Percentiles rank a stretch among this genome's conserved stretches.
Conservation (phyloP, 1,140 invertebrate species). For the Eumeta japonica region DNA sequence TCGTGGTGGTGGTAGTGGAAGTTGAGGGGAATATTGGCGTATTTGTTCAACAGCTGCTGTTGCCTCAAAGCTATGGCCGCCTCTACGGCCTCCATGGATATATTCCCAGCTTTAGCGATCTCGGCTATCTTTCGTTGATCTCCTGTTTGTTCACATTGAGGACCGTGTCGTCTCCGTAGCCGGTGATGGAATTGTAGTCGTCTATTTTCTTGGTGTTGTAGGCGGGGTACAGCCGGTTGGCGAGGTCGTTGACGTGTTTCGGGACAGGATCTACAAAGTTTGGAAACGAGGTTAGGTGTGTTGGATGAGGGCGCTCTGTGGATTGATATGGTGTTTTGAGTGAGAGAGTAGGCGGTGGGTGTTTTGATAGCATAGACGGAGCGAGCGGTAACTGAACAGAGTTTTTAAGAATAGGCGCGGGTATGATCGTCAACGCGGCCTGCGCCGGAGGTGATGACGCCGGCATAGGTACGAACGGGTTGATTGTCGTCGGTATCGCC, state of each 20-base stretch:
- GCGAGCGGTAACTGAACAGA: conserved; percentile 21
- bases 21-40: conserved; percentile 53
- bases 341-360: conserved; percentile 18
- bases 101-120: conserved; percentile 65
- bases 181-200: conserved; percentile 47
- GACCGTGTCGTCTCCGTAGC: conserved; percentile 42
- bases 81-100: conserved; percentile 71
- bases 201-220: conserved; percentile 51
- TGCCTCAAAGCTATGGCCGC: conserved; percentile 69
- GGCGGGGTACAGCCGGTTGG: conserved; percentile 22
- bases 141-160: conserved; percentile 47
- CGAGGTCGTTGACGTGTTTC: conserved; percentile 40
- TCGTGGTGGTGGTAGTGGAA: conserved; percentile 50
- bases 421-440: conserved; percentile 39
- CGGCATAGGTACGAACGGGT: conserved; percentile 44
- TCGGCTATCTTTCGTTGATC: conserved; percentile 52
- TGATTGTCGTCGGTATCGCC: conserved; percentile 57
- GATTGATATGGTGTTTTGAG: conserved; percentile 20
- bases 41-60: conserved; percentile 64
- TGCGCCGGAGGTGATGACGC: conserved; percentile 38
- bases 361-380: conserved; percentile 14
- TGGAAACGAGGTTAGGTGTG: conserved; percentile 35
- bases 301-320: conserved; percentile 27
- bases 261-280: conserved; percentile 51
- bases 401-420: conserved; percentile 34